A percentile compares a stretch with the other conserved stretches of the same genome.
Conservation (phyloP, 1,140 invertebrate genomes). For the Ylistrum balloti region DNA sequence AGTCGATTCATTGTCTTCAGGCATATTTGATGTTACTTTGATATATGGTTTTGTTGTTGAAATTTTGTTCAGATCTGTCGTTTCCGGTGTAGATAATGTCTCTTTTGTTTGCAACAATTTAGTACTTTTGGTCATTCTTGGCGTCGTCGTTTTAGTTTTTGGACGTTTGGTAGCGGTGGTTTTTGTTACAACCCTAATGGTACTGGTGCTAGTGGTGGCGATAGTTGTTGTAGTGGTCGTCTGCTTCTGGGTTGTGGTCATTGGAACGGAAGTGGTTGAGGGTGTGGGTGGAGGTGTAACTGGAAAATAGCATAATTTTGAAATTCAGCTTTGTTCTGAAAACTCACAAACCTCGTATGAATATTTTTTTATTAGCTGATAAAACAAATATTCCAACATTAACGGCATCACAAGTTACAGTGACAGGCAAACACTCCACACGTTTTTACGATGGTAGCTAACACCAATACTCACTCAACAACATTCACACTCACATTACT, state of each 20-base stretch:
- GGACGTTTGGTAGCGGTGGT: background rate
- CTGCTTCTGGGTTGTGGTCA: background rate
- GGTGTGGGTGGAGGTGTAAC: constrained; percentile 41
- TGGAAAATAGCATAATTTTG: background rate
- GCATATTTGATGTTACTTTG: background rate
- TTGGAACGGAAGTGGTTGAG: constrained; percentile 10
- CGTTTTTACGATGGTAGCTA: too few species aligned
- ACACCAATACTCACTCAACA: background rate
- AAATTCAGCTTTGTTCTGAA: background rate
- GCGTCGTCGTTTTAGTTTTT: background rate
- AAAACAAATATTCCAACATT: too few species aligned
- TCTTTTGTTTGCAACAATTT: background rate
- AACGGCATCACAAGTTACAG: too few species aligned
- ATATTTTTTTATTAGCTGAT: too few species aligned
- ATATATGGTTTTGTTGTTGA: background rate
- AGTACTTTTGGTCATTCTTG: background rate
- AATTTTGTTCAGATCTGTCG: constrained; percentile 45
- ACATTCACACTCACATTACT: background rate
- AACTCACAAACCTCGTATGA: too few species aligned
- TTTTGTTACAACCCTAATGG: too few species aligned
- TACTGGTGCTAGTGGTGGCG: background rate
- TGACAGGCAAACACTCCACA: too few species aligned
- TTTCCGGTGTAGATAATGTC: constrained; percentile 39
- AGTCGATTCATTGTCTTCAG: background rate
- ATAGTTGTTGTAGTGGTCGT: constrained; percentile 9